Evolutionary conservation across 2,797 vertebrate genomes (phyloP), one percentile per base, ranked within the genome.

Genomic region (Anguilla obscura): DNA sequence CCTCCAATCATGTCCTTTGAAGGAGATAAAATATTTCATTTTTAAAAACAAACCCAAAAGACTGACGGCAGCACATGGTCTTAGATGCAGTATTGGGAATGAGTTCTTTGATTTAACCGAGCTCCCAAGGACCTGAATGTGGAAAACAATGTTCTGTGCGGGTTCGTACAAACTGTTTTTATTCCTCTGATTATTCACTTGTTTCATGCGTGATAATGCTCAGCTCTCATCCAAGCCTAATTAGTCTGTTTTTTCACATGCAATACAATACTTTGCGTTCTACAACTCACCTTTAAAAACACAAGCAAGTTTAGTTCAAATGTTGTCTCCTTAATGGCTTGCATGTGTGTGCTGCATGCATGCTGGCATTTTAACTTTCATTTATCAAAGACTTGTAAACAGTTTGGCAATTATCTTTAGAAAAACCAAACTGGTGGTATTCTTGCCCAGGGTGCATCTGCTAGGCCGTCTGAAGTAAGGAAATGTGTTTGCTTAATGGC

Each of bases 401-500:
- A 91, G 90, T 91, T 91, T 89, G 87, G 88, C 87, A 91, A 91
- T 92, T 91, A 91, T 91, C 89, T 90, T 91, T 89, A 85, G 90
- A 90, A 90, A 91, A 90, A 86, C 84, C 87, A 90, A 92, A 91
- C 88, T 87, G 86, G 89, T 85, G 82, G 52, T 74, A 90, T 88
- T 89, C 83, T 88, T 86, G 89, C 91, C 90, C 87, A 89, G 88
- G 90, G 91, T 90, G 87, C 71, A 87, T 91, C 86, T 88, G 89
- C 88, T 87, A 91, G 88, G 89, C 88, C 86, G 89, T 88, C 87
- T 87, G 88, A 91, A 91, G 90, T 90, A 87, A 90, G 85, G 88
- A 90, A 91, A 90, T 89, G 88, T 91, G 89, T 92, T 92, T 92
- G 90, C 89, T 92, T 91, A 91, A 91, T 90, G 86, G 90, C 90